Evolutionary conservation across 2,888 invertebrate species (phyloP), one percentile per base, ranked within the genome.

Genomic region (Drosophila anceps): DNA sequence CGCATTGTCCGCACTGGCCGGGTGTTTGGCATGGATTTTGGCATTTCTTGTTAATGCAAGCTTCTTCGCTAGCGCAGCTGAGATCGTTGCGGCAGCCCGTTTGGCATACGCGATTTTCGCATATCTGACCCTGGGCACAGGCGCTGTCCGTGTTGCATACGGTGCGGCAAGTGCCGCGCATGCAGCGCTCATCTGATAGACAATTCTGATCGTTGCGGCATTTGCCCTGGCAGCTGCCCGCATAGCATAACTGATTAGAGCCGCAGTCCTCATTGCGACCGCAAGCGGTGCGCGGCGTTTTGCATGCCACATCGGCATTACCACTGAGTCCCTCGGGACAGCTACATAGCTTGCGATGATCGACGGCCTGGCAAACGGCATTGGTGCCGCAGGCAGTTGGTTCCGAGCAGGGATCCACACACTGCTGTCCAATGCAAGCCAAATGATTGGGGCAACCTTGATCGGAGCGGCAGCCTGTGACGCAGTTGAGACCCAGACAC

Each of bases 111-210:
- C 97, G 95, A 86, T 96, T 97, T 92, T 97, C 96, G 90, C 98
- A 98, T 84, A 98, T 97, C 92, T 97, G 96, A 79, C 96, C 96
- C 15, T 95, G 94, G 24, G 95, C 95, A 90, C 98, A 98, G 69
- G 96, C 95, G 15, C 95, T 94, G 91, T 98, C 98, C 60, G 96
- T 97, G 91, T 97, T 98, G 91, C 98, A 98, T 35, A 98, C 95
- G 2, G 96, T 94, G 92, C 96, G 96, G 90, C 98, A 98, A 60
- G 96, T 95, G 50, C 97, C 97, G 63, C 95, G 94, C 77, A 97
- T 95, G 92, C 98, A 98, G 81, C 96, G 95, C 93, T 98, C 98
- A 90, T 97, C 97, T 18, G 96, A 95, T 75, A 98, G 93, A 90
- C 98, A 98, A 84, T 96, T 95, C 50, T 94, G 94, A 91, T 98